Evolutionary conservation across 1,140 invertebrate species (phyloP).

Genomic region (Bombus pascuorum): DNA sequence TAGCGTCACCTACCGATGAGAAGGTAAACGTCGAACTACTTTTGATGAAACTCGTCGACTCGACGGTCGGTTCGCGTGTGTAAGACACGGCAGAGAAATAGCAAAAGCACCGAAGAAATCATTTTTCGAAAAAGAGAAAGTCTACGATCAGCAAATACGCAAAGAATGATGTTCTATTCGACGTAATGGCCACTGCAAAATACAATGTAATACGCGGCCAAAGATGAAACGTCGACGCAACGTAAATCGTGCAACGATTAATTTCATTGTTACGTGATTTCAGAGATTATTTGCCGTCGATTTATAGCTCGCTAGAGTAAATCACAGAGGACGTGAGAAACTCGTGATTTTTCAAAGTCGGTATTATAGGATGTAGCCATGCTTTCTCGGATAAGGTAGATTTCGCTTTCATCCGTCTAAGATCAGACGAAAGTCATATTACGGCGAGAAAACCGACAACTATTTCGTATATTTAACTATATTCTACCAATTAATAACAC

Average conservation of each 20-base stretch:
- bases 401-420: neutral
- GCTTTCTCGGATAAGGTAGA: neutral
- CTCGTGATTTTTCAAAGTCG: neutral
- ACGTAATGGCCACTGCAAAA: no score
- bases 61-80: rapidly evolving
- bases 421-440: neutral
- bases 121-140: neutral
- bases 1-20: neutral
- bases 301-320: no score
- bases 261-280: no score
- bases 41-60: neutral
- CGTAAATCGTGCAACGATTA: no score
- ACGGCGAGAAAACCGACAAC: neutral
- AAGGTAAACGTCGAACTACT: neutral
- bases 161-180: no score
- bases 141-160: no score
- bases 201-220: no score
- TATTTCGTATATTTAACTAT: no score
- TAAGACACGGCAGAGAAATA: neutral
- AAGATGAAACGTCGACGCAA: no score
- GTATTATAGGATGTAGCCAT: neutral
- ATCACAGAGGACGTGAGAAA: no score
- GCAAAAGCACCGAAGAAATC: rapidly evolving
- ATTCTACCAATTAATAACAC: rapidly evolving
- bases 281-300: no score